Evolutionary conservation across 2,797 vertebrate species (phyloP), one percentile per base, ranked within the genome.

Genomic region (Dendrocincla fuliginosa): DNA sequence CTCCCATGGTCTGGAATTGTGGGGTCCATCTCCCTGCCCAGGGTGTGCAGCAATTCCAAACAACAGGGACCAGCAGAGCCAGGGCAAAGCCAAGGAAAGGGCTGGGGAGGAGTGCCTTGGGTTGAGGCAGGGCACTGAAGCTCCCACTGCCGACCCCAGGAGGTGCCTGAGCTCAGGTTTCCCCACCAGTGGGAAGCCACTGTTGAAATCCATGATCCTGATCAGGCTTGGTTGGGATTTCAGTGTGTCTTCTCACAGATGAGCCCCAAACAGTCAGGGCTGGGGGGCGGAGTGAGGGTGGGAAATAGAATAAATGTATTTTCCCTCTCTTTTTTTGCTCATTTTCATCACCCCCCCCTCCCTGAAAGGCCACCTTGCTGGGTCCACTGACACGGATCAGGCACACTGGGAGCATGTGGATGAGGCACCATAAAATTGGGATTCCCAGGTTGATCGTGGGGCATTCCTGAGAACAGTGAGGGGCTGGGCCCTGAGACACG

Each of bases 301-400:
- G 44, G 3, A 46, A 46, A 46, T 22, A 23, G 10, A 56, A 9
- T 11, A 33, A 86, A 20, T 1, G 1, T 16, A 17, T 61, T 78
- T 84, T 50, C 37, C 41, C 3, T 49, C 49, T 49, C 14, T 7
- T 70, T 6, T 81, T 22, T 30, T 81, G 46, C 24, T 73, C 23
- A 6, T 81, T 25, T 53, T 30, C 65, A 60, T 41, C 22, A 20
- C 16, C 25, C 56, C 28, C 28, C 57, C 17, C 17, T 42, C 41
- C 19, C 56, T 70, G 56, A 44, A 76, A 50, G 50, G 23, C 7
- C 13, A 9, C 67, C 22, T 39, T 28, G 22, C 61, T 13, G 79
- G 13, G 55, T 18, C 63, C 37, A 8, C 16, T 65, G 55, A 32
- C 44, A n/a, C 0, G 0, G 35, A 20, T 28, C 22, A 35, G 70